phyloP scores from a whole-genome alignment of 2,113 vertebrate species.

The Rousettus leschenaultii region DNA sequence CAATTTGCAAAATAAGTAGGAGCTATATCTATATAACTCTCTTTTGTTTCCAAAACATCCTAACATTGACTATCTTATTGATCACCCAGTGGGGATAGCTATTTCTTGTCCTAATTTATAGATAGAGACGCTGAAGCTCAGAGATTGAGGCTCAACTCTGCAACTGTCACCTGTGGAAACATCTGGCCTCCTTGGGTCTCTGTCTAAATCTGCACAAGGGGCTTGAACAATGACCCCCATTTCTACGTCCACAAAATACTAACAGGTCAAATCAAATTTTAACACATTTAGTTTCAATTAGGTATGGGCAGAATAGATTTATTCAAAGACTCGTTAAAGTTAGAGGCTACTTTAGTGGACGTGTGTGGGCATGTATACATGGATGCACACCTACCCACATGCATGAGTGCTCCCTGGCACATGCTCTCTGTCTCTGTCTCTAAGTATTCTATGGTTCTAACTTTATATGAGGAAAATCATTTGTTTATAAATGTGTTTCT shows the following conservation, averaged over 20 bases:
- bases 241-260: not conserved
- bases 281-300: not conserved
- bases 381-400: too few relatives aligned
- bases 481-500: not conserved
- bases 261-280: not conserved
- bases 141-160: not conserved
- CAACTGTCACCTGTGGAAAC: not conserved
- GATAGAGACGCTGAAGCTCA: not conserved
- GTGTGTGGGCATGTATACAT: fast-evolving
- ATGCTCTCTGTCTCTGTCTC: not conserved
- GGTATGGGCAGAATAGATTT: not conserved
- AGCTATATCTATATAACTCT: not conserved
- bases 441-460: not conserved
- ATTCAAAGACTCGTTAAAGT: not conserved
- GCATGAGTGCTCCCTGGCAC: fast-evolving
- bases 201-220: not conserved
- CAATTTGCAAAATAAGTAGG: not conserved
- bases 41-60: not conserved
- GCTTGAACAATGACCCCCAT: not conserved
- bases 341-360: not conserved
- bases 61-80: not conserved
- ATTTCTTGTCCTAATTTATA: not conserved
- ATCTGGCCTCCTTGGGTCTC: not conserved
- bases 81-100: not conserved
- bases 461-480: not conserved